These are phyloP conservation scores for Druon quercuslanigerum DNA, from an alignment of 1,140 invertebrate genomes.

Conservation along the genomic window DNA sequence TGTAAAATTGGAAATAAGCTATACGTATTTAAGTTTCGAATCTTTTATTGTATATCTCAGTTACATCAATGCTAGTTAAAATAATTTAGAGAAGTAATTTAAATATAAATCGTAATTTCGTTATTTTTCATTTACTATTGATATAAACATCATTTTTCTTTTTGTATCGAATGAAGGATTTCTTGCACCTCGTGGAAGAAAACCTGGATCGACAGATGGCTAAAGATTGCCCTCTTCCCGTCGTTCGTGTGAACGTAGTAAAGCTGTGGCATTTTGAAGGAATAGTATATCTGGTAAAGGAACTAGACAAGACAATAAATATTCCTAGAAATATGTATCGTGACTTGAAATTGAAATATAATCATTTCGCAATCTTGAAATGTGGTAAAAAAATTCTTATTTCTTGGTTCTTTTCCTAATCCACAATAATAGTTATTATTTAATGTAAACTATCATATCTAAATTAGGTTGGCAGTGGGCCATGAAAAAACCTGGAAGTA, in stretches of 20 bases:
- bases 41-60: no score
- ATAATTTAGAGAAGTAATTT: neutral
- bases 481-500: no score
- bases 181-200: conserved; percentile 22
- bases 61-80: no score
- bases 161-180: neutral
- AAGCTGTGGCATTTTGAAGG: neutral
- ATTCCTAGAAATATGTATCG: neutral
- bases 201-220: conserved; percentile 59
- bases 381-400: no score
- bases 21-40: no score
- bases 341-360: conserved; percentile 5
- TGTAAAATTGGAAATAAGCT: no score
- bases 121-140: neutral
- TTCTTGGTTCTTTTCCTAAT: no score
- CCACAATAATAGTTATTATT: no score
- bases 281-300: neutral
- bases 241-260: conserved; percentile 56
- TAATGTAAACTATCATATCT: no score
- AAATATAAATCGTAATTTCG: neutral
- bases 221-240: conserved; percentile 66
- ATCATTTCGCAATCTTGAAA: no score
- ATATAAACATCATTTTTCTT: conserved; percentile 3
- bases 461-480: no score
- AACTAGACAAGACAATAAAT: conserved; percentile 3